Evolutionary conservation across 2,888 invertebrate species (phyloP), one percentile per base, ranked within the genome.

Genomic region (Harpalus rubripes): DNA sequence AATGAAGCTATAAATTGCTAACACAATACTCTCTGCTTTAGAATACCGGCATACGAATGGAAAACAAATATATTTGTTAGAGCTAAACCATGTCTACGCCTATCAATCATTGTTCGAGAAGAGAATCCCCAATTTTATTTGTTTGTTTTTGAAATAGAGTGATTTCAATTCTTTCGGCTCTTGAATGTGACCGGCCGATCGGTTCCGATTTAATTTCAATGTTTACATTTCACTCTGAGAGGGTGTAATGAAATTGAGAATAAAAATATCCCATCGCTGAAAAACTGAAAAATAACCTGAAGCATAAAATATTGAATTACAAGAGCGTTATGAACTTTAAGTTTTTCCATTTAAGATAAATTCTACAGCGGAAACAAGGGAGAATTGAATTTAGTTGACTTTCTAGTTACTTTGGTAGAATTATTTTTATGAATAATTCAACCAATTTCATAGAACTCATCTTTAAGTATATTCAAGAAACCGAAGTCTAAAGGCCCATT

Each of bases 171-270:
- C 74, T 41, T 74, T 22, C 32, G 32, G 22, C 39, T 74, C 72
- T 16, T 74, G 22, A 72, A 41, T 72, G n/a, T 32, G 44, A 72
- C 72, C 41, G 72, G 56, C 16, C 61, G 15, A 61, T 80, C 61
- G 16, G 41, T 80, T 80, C 41, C 26, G 61, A 80, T 59, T 80
- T 80, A 80, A 80, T 80, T 80, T 61, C 79, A 80, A 39, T 80
- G 79, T 80, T 80, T 79, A 79, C 79, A 26, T 79, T 79, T 39
- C 39, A 41, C 79, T 58, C 22, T n/a, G 79, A 6, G n/a, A n/a
- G 18, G 15, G 58, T 59, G 61, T 59, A 59, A 80, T 80, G 41
- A 80, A 80, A 80, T 56, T 78, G 22, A 18, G 58, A 78, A 72
- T 44, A 39, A 72, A 78, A 76, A 56, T 79, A 80, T 80, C 41